These are phyloP conservation scores for Drosophila virilis DNA, from an alignment of 1,140 invertebrate species.

Conservation along the genomic window DNA sequence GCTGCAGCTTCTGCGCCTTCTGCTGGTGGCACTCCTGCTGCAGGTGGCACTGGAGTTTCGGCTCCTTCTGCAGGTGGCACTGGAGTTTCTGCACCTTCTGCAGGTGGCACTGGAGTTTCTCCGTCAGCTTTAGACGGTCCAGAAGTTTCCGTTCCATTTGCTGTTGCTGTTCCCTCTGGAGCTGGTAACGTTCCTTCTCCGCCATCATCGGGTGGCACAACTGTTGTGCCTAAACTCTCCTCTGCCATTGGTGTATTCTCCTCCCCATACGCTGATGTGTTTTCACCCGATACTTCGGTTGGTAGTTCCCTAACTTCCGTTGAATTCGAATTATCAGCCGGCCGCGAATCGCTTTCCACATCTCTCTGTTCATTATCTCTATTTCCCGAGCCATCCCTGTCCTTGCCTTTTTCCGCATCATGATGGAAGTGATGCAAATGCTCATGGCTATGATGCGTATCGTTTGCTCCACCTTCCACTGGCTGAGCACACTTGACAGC, in stretches of 20 bases:
- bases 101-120: not conserved
- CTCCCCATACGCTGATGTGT: not conserved
- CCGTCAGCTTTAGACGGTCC: not conserved
- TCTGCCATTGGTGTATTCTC: no score
- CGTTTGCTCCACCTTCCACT: not conserved
- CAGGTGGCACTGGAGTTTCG: not conserved
- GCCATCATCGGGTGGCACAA: no score
- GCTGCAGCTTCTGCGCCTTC: not conserved
- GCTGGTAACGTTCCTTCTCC: not conserved
- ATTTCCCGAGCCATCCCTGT: not conserved
- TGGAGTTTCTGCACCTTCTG: not conserved
- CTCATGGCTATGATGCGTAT: conserved; percentile 58
- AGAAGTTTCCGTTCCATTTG: not conserved
- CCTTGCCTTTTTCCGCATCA: conserved; percentile 36
- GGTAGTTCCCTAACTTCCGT: conserved; percentile 38
- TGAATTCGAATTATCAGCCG: conserved; percentile 62
- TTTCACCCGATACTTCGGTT: not conserved
- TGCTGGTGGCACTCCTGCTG: not conserved
- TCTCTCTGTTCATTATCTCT: conserved; percentile 6
- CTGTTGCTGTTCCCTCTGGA: not conserved
- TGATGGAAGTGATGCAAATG: conserved; percentile 76
- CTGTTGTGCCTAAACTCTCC: no score
- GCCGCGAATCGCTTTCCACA: conserved; percentile 60
- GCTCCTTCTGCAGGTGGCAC: not conserved
- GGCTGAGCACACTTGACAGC: conserved; percentile 44